These are phyloP conservation scores for Zaprionus kolodkinae DNA, from an alignment of 1,140 invertebrate genomes.

Conservation along the genomic window DNA sequence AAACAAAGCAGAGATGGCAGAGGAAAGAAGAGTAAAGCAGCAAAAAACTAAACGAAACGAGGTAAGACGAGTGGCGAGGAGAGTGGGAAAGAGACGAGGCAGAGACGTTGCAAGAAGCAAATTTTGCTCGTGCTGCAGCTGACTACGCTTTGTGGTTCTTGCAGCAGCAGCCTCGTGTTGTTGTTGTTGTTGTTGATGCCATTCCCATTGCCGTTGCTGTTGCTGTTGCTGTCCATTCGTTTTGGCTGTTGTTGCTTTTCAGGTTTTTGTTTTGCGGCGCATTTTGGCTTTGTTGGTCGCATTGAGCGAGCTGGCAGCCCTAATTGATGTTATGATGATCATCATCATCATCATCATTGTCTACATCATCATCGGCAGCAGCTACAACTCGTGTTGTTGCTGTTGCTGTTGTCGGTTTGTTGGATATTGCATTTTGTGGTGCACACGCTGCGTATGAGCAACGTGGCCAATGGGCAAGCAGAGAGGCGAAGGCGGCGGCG, in stretches of 20 bases:
- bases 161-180: background rate
- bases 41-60: background rate
- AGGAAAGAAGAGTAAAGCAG: background rate
- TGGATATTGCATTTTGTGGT: constrained; percentile 67
- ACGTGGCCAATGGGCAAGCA: constrained; percentile 32
- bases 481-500: background rate
- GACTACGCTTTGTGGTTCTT: background rate
- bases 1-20: background rate
- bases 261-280: constrained; percentile 36
- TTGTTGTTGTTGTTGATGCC: background rate
- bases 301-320: constrained; percentile 61
- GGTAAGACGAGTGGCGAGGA: background rate
- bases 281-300: constrained; percentile 61
- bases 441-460: constrained; percentile 72
- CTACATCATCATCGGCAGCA: constrained; percentile 2
- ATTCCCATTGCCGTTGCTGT: no score
- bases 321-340: constrained; percentile 78
- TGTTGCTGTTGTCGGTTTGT: constrained; percentile 39
- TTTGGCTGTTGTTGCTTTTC: constrained; percentile 25
- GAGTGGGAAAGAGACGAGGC: no score
- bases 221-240: constrained; percentile 22
- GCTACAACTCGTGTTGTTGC: constrained; percentile 12
- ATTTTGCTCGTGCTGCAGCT: background rate
- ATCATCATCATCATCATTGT: constrained; percentile 33
- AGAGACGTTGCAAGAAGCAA: background rate